A percentile compares a stretch with the other conserved stretches of the same genome.
These are phyloP conservation scores for Dendroctonus valens DNA, from an alignment of 1,140 invertebrate species.

Conservation along the genomic window DNA sequence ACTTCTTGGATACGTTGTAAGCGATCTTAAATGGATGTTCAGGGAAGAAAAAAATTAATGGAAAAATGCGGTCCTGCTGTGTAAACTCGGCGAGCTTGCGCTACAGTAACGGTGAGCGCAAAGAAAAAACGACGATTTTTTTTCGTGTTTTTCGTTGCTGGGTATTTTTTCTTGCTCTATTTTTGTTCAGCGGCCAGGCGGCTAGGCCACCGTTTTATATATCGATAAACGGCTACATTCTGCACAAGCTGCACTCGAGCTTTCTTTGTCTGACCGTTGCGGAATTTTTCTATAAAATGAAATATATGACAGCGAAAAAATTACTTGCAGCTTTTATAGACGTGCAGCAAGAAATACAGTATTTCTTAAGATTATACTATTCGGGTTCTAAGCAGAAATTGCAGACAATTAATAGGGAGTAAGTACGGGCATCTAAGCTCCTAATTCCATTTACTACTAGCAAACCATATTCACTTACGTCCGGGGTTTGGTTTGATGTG, in stretches of 20 bases:
- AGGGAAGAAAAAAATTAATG: background rate
- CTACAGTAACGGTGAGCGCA: constrained; percentile 1
- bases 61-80: constrained; percentile 19
- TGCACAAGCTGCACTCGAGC: constrained; percentile 24
- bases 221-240: constrained; percentile 34
- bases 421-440: too few species aligned
- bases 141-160: constrained; percentile 37
- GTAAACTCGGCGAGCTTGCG: constrained; percentile 19
- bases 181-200: constrained; percentile 32
- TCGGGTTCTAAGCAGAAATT: too few species aligned
- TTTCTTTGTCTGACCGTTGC: constrained; percentile 28
- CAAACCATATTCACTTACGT: too few species aligned
- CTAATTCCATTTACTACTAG: too few species aligned
- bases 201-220: constrained; percentile 33
- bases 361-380: too few species aligned
- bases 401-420: too few species aligned
- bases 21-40: too few species aligned
- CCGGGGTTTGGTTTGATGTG: too few species aligned
- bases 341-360: too few species aligned
- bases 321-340: background rate
- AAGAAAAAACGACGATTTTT: constrained; percentile 33
- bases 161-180: constrained; percentile 34
- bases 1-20: too few species aligned
- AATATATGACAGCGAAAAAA: constrained; percentile 6
- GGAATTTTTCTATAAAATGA: constrained; percentile 19